Conservation (phyloP, 2,113 vertebrate genomes). For the Ameiurus melas region DNA sequence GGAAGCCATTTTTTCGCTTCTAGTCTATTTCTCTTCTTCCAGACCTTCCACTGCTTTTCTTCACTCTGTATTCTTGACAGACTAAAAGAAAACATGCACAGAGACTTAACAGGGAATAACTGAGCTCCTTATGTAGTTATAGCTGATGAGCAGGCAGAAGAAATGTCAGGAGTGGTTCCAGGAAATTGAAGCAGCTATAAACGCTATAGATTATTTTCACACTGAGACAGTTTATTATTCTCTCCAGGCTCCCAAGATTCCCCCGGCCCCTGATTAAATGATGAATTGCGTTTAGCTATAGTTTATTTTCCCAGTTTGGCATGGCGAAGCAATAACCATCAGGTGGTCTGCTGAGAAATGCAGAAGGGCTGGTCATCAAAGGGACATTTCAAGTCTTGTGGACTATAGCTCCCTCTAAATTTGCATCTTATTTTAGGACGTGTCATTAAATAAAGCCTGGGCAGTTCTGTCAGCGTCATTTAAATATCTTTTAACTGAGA, state of each 20-base stretch:
- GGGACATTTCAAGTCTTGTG: not conserved
- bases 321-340: conserved; percentile 26
- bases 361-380: conserved; percentile 19
- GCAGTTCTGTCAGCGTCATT: conserved; percentile 17
- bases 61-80: conserved; percentile 52
- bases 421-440: conserved; percentile 10
- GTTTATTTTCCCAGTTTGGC: conserved; percentile 38
- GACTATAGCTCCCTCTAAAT: not conserved
- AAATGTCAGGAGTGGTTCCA: conserved; percentile 23
- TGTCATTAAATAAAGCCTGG: conserved; percentile 19
- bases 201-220: conserved; percentile 47
- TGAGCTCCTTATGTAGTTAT: conserved; percentile 15
- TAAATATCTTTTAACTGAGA: conserved; percentile 51
- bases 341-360: conserved; percentile 14
- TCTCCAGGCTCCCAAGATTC: conserved; percentile 37
- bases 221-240: conserved; percentile 32
- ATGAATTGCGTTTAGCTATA: conserved; percentile 1
- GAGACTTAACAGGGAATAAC: conserved; percentile 20
- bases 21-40: conserved; percentile 62
- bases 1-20: conserved; percentile 88
- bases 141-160: conserved; percentile 5
- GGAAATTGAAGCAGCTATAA: conserved; percentile 18
- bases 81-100: conserved; percentile 31
- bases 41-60: conserved; percentile 16
- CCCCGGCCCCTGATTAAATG: conserved; percentile 41